A percentile compares a stretch with the other conserved stretches of the same genome.
phyloP scores from a whole-genome alignment of 2,113 vertebrate species.

The Macquaria ambigua region DNA sequence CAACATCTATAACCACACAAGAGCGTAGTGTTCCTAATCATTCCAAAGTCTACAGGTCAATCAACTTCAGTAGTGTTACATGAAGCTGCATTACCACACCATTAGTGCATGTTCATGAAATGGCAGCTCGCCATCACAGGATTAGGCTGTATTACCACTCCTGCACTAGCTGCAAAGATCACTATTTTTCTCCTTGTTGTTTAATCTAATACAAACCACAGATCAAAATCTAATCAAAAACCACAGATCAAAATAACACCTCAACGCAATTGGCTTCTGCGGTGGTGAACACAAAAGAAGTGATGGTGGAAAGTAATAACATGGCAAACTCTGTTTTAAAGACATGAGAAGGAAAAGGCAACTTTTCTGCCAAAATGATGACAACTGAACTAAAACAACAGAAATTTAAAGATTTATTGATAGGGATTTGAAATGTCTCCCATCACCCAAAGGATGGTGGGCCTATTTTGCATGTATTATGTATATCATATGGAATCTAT shows the following conservation, averaged over 20 bases:
- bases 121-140: background rate
- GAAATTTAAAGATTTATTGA: background rate
- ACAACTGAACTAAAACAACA: background rate
- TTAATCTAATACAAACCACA: background rate
- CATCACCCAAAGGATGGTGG: background rate
- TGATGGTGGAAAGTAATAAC: background rate
- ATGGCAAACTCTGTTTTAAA: background rate
- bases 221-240: constrained; percentile 2
- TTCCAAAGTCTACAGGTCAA: constrained; percentile 63
- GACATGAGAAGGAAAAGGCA: background rate
- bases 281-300: background rate
- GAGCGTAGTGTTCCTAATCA: constrained; percentile 2
- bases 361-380: background rate
- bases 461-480: background rate
- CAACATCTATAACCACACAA: constrained; percentile 14
- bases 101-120: background rate
- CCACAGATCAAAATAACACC: background rate
- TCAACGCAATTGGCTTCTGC: background rate
- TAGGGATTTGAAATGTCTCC: background rate
- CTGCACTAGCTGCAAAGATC: background rate
- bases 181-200: background rate
- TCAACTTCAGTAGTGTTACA: background rate
- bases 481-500: background rate
- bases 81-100: background rate
- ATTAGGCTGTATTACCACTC: background rate